phyloP scores from a whole-genome alignment of 2,888 invertebrate species.

The Prosopocoilus inquinatus region DNA sequence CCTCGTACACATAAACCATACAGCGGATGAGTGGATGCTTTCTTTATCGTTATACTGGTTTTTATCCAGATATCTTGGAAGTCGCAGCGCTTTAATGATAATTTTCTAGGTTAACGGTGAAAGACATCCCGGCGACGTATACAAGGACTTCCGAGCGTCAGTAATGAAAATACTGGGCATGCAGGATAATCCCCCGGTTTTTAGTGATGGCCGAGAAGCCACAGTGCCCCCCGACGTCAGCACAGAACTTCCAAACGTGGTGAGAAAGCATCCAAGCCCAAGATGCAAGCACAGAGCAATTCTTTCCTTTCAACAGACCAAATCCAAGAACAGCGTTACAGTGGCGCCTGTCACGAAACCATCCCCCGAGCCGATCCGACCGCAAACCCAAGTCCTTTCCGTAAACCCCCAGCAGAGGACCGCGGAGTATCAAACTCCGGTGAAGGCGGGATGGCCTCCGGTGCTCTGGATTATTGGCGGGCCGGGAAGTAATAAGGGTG shows the following conservation, averaged over 20 bases:
- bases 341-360: background rate
- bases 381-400: slow-evolving; percentile 36
- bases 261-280: slow-evolving; percentile 21
- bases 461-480: slow-evolving; percentile 68
- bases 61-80: too few relatives aligned
- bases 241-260: slow-evolving; percentile 45
- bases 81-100: too few relatives aligned
- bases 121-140: slow-evolving; percentile 81
- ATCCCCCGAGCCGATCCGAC: slow-evolving; percentile 27
- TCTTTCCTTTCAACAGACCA: slow-evolving; percentile 20
- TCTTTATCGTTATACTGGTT: too few relatives aligned
- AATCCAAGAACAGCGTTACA: slow-evolving; percentile 26
- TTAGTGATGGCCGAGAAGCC: slow-evolving; percentile 60
- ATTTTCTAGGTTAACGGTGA: slow-evolving; percentile 77
- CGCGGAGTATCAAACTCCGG: slow-evolving; percentile 34
- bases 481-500: slow-evolving; percentile 87
- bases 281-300: too few relatives aligned
- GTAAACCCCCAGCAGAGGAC: slow-evolving; percentile 1
- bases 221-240: slow-evolving; percentile 56
- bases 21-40: too few relatives aligned
- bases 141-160: slow-evolving; percentile 78
- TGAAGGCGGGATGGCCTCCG: slow-evolving; percentile 45
- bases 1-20: too few relatives aligned
- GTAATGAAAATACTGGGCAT: slow-evolving; percentile 74
- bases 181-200: slow-evolving; percentile 63